These are phyloP conservation scores for Zaprionus africanus DNA, from an alignment of 1,140 invertebrate genomes.

Conservation along the genomic window DNA sequence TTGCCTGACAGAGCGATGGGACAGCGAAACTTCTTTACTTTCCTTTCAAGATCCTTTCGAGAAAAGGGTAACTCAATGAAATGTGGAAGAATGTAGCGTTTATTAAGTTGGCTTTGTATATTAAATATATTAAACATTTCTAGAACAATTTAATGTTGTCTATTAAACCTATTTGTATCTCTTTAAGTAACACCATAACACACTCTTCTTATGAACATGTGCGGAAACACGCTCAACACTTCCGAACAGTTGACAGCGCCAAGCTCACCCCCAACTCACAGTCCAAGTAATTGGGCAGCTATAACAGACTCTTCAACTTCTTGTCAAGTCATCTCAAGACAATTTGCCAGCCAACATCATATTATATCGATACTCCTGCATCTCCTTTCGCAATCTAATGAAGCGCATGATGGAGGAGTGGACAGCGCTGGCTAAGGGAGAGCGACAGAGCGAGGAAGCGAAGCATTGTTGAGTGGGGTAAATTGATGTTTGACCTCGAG, in stretches of 20 bases:
- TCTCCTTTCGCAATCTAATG: constrained; percentile 25
- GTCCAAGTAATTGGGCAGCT: not conserved
- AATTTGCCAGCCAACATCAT: constrained; percentile 11
- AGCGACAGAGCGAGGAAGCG: not conserved
- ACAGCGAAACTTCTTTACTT: not conserved
- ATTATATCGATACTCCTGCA: not conserved
- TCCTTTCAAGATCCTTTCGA: not conserved
- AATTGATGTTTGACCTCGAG: constrained; percentile 56
- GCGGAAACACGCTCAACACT: not conserved
- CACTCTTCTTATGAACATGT: not conserved
- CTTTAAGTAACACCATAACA: not conserved
- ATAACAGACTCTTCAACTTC: not conserved
- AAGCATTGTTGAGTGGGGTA: constrained; percentile 30
- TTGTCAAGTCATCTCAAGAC: constrained; percentile 14
- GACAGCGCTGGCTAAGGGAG: not conserved
- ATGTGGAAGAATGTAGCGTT: not conserved
- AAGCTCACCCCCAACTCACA: not conserved
- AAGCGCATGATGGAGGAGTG: constrained; percentile 37
- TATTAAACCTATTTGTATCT: not conserved
- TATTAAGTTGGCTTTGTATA: too few relatives aligned
- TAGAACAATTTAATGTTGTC: too few relatives aligned
- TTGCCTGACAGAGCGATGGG: constrained; percentile 37
- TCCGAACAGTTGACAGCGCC: not conserved
- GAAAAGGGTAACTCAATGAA: not conserved
- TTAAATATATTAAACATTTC: too few relatives aligned